Evolutionary conservation across 2,797 vertebrate species (phyloP), one percentile per base, ranked within the genome.

Genomic region (Esox masquinongy): DNA sequence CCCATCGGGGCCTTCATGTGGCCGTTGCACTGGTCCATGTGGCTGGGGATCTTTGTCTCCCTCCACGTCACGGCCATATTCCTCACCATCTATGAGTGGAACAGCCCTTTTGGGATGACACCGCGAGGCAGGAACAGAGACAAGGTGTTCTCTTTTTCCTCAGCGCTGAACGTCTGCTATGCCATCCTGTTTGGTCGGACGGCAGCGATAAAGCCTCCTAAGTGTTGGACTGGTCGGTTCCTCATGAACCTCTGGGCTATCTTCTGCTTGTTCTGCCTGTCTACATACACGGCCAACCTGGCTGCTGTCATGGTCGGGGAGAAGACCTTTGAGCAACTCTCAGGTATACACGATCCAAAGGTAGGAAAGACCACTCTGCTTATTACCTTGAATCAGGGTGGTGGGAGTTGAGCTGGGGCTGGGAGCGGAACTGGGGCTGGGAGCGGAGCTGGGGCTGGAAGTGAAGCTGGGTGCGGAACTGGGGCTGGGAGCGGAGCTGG

Each of bases 181-280:
- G 95, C 97, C 0, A 98, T 99, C 80, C 92, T 99, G 47, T 99
- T 99, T 75, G 98, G 98, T 80, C 95, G 98, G 90, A 99, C 97
- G 5, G 95, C 95, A 68, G 95, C 98, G 82, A 98, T 98, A 87
- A 99, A 99, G 89, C 95, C 98, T 0, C 98, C 98, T 0, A 99
- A 99, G 89, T 99, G 98, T 88, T 99, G 98, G 98, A 99, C 98
- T 6, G 97, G 98, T 69, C 95, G 98, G 7, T 96, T 99, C 90
- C 93, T 99, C 81, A 99, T 99, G 98, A 99, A 99, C 81, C 96
- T 99, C 4, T 99, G 98, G 98, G 98, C 98, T 82, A 99, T 99
- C 86, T 99, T 99, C 91, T 99, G 98, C 88, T 93, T 99, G 75
- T 98, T 99, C 94, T 99, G 97, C 90, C 92, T 99, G 87, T 99